Base-by-base conservation (phyloP, 2,888 invertebrate species). In the Phlogophora meticulosa region DNA sequence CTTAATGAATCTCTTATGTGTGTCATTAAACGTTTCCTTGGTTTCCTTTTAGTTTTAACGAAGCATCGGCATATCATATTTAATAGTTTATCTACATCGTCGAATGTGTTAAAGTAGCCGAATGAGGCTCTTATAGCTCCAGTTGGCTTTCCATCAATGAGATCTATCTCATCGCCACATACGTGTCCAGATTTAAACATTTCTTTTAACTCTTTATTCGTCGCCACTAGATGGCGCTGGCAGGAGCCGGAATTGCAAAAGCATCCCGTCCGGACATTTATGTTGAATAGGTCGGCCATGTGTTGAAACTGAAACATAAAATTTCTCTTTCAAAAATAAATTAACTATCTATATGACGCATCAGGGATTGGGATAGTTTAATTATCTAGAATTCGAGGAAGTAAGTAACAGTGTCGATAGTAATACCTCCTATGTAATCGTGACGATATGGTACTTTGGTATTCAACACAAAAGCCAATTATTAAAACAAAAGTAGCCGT, bases 161-260 rank as follows among this genome's bases (percentile, higher is more conserved):
- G 92, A 93, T 99, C 99, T 71, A 96, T 96, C 84, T 97, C 97
- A 87, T 99, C 99, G 0, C 99, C 99, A 91, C 99, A 99, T 45
- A 98, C 97, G 90, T 99, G 99, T 0, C 99, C 99, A 3, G 97
- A 97, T 96, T 97, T 96, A 90, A 97, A 98, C 90, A 99, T 98
- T 36, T 96, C 96, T 81, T 97, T 96, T 78, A 99, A 95, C 62
- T 98, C 97, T 15, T 96, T 94, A 58, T 97, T 96, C 0, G 96
- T 96, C 10, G 98, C 94, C 9, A 95, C 91, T 51, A 99, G 94
- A 86, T 98, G 98, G 55, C 97, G 94, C 89, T 99, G 98, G 88
- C 99, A 99, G 2, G 99, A 98, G 15, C 99, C 99, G 1, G 99
- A 98, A 94, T 99, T 99, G 91, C 99, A 99, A 90, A 99, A 99